Base-by-base conservation (phyloP, 2,113 vertebrate genomes). In the Ancistrus triradiatus region DNA sequence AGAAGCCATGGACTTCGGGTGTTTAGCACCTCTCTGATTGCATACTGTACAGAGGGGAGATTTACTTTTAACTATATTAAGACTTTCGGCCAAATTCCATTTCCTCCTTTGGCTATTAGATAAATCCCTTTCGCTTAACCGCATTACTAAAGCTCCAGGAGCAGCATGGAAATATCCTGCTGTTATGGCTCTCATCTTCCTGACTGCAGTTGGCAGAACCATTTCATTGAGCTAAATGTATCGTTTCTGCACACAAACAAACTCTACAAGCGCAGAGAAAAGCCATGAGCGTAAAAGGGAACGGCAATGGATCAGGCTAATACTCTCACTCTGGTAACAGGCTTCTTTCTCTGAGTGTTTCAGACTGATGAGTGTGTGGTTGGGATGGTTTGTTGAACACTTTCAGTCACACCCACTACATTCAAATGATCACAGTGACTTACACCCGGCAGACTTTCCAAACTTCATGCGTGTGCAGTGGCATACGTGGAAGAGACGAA, bases 41-140 rank as follows among this genome's bases (percentile, higher is more conserved):
- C n/a, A 66, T 18, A 11, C 53, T 59, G 59, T 58, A 28, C 63
- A 40, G 38, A 38, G 31, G 49, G 49, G 58, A 51, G 64, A 55
- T 48, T 33, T 15, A 27, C 11, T 57, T 28, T 38, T 57, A 75
- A 77, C 57, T 71, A 66, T 18, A 73, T 75, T 74, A 66, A 67
- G 59, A 44, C 58, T 59, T 69, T 67, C 62, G 64, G 28, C 33
- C 37, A 66, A 70, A 68, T 74, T 61, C 47, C 10, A 71, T 75
- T 75, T 69, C 44, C 40, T 69, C 51, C 50, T 59, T 31, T 53
- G 47, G 38, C 28, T 47, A 70, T 70, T 63, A 74, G 68, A 74
- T 76, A 66, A 76, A 74, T 57, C 59, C 11, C 35, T 37, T 72
- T 55, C 61, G 40, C 59, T 68, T 66, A 72, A 77, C 55, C 51